phyloP scores from a whole-genome alignment of 2,113 vertebrate genomes.

The Montifringilla adamsi region DNA sequence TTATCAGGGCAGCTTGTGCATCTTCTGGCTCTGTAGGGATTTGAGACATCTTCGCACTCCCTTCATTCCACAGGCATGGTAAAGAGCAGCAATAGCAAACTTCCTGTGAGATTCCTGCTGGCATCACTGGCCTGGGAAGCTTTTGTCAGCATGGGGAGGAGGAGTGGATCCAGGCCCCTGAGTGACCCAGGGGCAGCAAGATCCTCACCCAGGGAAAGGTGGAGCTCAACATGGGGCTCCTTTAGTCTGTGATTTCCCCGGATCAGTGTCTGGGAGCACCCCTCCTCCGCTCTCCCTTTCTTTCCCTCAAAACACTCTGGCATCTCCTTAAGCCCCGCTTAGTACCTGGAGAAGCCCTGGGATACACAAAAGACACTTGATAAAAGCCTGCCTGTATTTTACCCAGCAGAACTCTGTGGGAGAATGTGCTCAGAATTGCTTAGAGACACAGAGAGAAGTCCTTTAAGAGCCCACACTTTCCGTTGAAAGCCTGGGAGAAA shows the following conservation, averaged over 20 bases:
- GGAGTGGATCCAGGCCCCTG: not conserved
- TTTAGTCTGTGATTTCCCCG: not conserved
- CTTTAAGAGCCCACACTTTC: conserved; percentile 14
- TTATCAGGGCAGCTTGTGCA: no score
- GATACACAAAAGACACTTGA: not conserved
- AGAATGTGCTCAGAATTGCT: conserved; percentile 22
- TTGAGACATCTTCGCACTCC: not conserved
- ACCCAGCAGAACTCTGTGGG: not conserved
- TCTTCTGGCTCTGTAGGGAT: not conserved
- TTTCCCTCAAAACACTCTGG: not conserved
- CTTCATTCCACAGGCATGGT: not conserved
- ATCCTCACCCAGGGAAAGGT: not conserved
- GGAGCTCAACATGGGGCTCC: not conserved
- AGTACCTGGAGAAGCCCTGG: not conserved
- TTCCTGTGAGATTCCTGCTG: not conserved
- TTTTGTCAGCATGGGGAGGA: not conserved
- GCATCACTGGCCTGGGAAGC: not conserved
- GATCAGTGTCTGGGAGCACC: not conserved
- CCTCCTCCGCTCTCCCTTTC: not conserved
- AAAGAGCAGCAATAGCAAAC: not conserved
- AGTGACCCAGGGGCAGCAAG: not conserved
- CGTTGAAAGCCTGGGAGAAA: not conserved
- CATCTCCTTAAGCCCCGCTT: not conserved
- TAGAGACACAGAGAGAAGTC: not conserved
- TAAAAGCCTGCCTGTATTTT: conserved; percentile 10